Evolutionary conservation across 2,888 invertebrate species (phyloP).

Genomic region (Odontothrips loti): DNA sequence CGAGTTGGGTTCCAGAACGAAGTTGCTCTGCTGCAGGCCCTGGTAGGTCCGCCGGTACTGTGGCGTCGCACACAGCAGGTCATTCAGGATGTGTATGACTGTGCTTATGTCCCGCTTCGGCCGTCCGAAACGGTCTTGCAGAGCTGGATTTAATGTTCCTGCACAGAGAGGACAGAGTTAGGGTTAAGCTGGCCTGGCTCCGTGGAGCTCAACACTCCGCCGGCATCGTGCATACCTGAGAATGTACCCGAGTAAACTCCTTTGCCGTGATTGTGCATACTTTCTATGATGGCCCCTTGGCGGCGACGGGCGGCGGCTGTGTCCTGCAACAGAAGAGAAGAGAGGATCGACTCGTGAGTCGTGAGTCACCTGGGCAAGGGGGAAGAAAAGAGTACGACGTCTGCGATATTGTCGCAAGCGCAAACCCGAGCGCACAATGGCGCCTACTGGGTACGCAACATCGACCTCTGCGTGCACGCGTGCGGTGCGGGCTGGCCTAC

Average conservation of each 20-base stretch:
- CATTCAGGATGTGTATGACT: constrained; percentile 92
- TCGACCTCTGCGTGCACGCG: background rate
- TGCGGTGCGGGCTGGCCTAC: too few relatives aligned
- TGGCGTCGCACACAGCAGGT: constrained; percentile 81
- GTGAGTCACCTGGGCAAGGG: background rate
- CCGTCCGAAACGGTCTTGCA: constrained; percentile 85
- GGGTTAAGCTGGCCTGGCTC: too few relatives aligned
- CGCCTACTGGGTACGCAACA: background rate
- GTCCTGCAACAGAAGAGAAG: constrained; percentile 35
- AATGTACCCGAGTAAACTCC: constrained; percentile 96
- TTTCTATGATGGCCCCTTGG: constrained; percentile 80
- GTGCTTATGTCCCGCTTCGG: constrained; percentile 92
- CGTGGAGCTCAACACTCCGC: too few relatives aligned
- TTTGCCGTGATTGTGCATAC: constrained; percentile 89
- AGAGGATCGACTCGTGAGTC: background rate
- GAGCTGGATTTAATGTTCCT: constrained; percentile 86
- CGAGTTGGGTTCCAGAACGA: background rate
- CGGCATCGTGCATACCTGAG: constrained; percentile 55
- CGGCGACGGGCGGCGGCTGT: constrained; percentile 42
- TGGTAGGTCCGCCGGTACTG: constrained; percentile 53
- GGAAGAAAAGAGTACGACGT: too few relatives aligned
- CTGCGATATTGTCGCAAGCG: too few relatives aligned
- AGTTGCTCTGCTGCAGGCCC: constrained; percentile 33
- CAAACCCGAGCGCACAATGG: background rate
- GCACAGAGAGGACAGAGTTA: constrained; percentile 28